Evolutionary conservation across 1,140 invertebrate species (phyloP).

Genomic region (Armadillidium nasatum): DNA sequence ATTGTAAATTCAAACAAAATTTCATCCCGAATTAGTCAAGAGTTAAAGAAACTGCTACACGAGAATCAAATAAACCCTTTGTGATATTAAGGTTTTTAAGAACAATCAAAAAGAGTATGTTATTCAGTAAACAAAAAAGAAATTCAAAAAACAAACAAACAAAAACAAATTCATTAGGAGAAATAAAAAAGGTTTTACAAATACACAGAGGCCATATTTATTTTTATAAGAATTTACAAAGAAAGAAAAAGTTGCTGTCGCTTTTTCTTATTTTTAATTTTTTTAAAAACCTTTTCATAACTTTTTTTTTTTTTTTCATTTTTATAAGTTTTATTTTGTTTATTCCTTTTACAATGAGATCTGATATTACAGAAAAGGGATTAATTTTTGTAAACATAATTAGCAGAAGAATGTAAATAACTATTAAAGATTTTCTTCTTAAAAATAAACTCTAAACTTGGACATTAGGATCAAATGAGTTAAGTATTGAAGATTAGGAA

Average conservation of each 20-base stretch:
- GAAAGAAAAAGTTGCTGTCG: background rate
- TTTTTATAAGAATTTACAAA: conserved; percentile 10
- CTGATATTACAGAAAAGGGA: background rate
- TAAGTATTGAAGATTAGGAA: background rate
- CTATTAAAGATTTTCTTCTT: background rate
- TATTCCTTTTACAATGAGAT: background rate
- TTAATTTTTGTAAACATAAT: background rate
- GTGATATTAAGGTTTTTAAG: too few relatives aligned
- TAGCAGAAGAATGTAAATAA: conserved; percentile 1
- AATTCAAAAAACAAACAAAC: too few relatives aligned
- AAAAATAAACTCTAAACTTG: background rate
- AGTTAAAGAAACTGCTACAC: too few relatives aligned
- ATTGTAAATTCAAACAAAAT: too few relatives aligned
- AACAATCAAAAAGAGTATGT: too few relatives aligned
- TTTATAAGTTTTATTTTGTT: background rate
- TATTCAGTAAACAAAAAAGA: too few relatives aligned
- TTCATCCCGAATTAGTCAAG: too few relatives aligned
- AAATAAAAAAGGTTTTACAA: background rate
- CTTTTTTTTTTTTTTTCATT: background rate
- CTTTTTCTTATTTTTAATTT: background rate
- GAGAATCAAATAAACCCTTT: too few relatives aligned
- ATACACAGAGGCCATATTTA: conserved; percentile 7
- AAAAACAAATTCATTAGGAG: too few relatives aligned
- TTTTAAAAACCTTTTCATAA: background rate
- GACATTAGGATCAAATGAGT: conserved; percentile 1